Base-by-base conservation (phyloP, 1,140 invertebrate species). In the Hyles euphorbiae region DNA sequence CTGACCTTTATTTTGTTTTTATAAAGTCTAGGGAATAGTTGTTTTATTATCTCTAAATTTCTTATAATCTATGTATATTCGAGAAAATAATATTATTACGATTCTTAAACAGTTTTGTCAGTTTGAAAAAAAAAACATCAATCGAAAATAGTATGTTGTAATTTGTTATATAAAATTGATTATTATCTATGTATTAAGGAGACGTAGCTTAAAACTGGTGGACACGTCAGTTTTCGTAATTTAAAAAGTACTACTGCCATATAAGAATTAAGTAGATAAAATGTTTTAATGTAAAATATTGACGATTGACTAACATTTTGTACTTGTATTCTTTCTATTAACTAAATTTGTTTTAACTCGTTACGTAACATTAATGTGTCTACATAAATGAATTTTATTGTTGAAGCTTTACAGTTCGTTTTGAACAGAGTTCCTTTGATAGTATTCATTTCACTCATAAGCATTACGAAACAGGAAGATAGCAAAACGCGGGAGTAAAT, bases 261-360 rank as follows among this genome's bases (percentile, higher is more conserved):
- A 74, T 81, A 81, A 78, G 53, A 73, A 67, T 69, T 87, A 84
- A 79, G 77, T 83, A 83, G 76, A 69, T 81, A 84, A 85, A 70
- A 79, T 76, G 73, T 82, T 83, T 85, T 81, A 78, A 81, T 83
- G 73, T 83, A 78, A 80, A 73, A 71, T 47, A 53, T 60, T 53
- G 53, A 82, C 74, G 68, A 81, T 65, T 62, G 73, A 72, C 76
- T 34, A 56, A 34, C 11, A 54, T 81, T 82, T 83, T 85, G 67
- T 84, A 83, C 78, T 80, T 78, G 72, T 70, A 81, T 73, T 70
- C 68, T 72, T 81, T 78, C 70, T 70, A 68, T 65, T 55, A 47
- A 48, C 46, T 63, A 52, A 61, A 61, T 57, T 63, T 61, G n/a
- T 46, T 57, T 67, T 63, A 48, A 12, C 54, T 52, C 40, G 60